Conservation (phyloP, 2,797 vertebrate species). For the Xerus rutilus region DNA sequence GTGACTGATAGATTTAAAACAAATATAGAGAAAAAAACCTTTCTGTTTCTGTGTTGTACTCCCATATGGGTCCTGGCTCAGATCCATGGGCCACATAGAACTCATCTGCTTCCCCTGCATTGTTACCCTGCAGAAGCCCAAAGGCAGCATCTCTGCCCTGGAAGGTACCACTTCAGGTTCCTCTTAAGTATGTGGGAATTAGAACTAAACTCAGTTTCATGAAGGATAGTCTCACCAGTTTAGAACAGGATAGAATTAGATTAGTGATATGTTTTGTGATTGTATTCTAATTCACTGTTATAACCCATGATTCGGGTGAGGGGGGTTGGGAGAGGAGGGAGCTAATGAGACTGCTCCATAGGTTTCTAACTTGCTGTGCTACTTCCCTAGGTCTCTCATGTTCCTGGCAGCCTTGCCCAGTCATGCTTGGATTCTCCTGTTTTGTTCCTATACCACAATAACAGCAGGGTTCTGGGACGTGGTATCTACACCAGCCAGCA, state of each 20-base stretch:
- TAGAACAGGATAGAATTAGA: neutral
- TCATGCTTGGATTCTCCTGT: conserved; percentile 37
- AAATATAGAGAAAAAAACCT: neutral
- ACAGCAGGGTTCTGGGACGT: neutral
- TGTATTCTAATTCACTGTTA: neutral
- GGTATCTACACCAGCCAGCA: neutral
- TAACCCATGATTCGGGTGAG: neutral
- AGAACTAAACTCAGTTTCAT: conserved; percentile 16
- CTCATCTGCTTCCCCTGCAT: neutral
- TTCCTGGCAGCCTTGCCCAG: neutral
- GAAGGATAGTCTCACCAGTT: neutral
- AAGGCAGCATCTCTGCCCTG: neutral
- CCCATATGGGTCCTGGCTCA: neutral
- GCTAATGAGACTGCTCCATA: neutral
- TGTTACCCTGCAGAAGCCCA: neutral
- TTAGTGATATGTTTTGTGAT: neutral
- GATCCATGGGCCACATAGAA: neutral
- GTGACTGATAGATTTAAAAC: neutral
- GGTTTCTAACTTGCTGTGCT: conserved; percentile 58
- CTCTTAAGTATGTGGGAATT: neutral
- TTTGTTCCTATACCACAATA: conserved; percentile 33
- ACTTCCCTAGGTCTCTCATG: conserved; percentile 39
- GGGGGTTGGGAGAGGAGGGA: neutral
- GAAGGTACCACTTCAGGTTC: conserved; percentile 3
- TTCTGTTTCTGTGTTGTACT: conserved; percentile 2